These are phyloP conservation scores for Anastrepha obliqua DNA, from an alignment of 1,140 invertebrate genomes.

Conservation along the genomic window DNA sequence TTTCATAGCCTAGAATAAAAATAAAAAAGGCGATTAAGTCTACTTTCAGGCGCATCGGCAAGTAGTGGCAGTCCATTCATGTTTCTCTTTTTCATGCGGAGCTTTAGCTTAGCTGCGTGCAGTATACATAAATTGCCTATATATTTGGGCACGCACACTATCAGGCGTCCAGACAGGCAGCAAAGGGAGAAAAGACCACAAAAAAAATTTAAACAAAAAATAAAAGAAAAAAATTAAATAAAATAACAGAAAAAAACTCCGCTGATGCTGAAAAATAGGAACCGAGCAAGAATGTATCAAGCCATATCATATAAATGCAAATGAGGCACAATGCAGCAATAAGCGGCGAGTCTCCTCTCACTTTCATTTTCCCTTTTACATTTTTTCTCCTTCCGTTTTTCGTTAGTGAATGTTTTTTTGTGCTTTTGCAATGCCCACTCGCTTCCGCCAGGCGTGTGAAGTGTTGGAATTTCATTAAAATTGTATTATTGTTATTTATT, in stretches of 20 bases:
- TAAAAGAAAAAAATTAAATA: neutral
- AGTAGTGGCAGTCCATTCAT: no score
- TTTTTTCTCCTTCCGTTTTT: neutral
- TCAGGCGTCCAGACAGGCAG: neutral
- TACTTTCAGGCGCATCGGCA: slow-evolving; percentile 14
- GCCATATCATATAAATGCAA: slow-evolving; percentile 35
- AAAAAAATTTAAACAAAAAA: neutral
- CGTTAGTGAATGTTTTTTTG: neutral
- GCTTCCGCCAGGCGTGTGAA: neutral
- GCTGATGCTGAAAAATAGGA: neutral
- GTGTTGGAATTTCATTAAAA: slow-evolving; percentile 53
- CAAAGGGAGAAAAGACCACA: neutral
- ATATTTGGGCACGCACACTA: neutral
- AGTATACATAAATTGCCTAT: neutral
- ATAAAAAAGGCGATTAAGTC: neutral
- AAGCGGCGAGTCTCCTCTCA: neutral
- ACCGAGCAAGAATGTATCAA: neutral
- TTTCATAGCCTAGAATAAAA: neutral
- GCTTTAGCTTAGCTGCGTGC: no score
- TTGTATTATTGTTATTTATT: slow-evolving; percentile 42
- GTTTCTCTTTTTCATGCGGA: no score
- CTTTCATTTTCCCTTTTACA: neutral
- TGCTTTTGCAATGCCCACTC: neutral
- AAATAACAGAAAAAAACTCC: neutral
- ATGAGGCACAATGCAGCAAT: neutral